A percentile compares a stretch with the other conserved stretches of the same genome.
Evolutionary conservation across 1,140 invertebrate genomes (phyloP).

Genomic region (Trachymyrmex septentrionalis): DNA sequence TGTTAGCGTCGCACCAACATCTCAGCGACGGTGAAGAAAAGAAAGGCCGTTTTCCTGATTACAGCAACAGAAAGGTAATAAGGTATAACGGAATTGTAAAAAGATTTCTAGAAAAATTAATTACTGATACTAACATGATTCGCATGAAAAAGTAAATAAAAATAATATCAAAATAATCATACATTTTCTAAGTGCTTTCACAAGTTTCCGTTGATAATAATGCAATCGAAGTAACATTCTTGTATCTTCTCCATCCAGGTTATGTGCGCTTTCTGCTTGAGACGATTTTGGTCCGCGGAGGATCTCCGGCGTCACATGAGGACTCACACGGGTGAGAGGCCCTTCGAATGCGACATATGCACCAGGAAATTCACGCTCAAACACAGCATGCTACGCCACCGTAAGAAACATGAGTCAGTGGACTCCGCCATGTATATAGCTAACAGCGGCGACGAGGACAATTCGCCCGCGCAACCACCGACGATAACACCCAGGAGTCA

Average conservation of each 20-base stretch:
- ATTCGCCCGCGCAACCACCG: conserved; percentile 82
- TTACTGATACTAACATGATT: not conserved
- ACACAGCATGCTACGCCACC: conserved; percentile 96
- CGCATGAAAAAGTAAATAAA: not conserved
- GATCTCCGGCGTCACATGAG: conserved; percentile 97
- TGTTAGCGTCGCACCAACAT: conserved; percentile 76
- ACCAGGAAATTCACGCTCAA: conserved; percentile 95
- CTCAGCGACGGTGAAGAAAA: conserved; percentile 86
- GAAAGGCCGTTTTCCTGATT: conserved; percentile 93
- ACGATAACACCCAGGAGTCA: conserved; percentile 85
- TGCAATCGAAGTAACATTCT: not conserved
- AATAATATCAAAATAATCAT: not conserved
- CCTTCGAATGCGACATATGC: conserved; percentile 94
- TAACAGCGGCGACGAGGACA: conserved; percentile 86
- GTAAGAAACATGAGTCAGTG: conserved; percentile 92
- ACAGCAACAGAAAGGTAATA: conserved; percentile 93
- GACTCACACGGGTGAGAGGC: conserved; percentile 94
- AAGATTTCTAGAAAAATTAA: conserved; percentile 8
- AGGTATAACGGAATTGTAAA: conserved; percentile 26
- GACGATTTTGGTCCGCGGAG: conserved; percentile 97
- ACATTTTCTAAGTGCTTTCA: not conserved
- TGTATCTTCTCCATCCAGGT: conserved; percentile 87
- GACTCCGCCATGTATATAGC: conserved; percentile 81
- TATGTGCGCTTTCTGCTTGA: conserved; percentile 96
- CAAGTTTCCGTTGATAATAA: not conserved